These are phyloP conservation scores for Phrixothrix hirtus DNA, from an alignment of 2,888 invertebrate genomes.

Conservation along the genomic window DNA sequence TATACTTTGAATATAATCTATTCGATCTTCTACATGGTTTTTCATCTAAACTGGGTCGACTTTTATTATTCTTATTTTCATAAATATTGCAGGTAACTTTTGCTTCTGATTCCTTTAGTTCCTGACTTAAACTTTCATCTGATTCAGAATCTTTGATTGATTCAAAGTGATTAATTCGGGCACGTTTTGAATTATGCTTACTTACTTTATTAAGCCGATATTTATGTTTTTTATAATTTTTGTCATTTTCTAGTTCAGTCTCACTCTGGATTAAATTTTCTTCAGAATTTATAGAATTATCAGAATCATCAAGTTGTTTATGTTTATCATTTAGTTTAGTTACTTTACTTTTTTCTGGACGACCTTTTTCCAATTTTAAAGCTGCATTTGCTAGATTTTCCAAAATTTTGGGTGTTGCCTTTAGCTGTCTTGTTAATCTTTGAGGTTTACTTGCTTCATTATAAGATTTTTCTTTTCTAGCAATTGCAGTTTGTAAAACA, in stretches of 20 bases:
- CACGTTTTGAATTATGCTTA: constrained; percentile 37
- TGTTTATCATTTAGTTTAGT: constrained; percentile 26
- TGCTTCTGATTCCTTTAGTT: constrained; percentile 19
- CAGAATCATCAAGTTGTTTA: constrained; percentile 31
- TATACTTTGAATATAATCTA: constrained; percentile 41
- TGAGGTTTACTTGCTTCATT: constrained; percentile 58
- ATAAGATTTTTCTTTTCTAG: constrained; percentile 72
- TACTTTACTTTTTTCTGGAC: constrained; percentile 28
- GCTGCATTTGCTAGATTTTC: constrained; percentile 63
- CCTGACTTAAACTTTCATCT: constrained; percentile 34
- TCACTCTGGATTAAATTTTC: constrained; percentile 24
- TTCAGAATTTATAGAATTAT: constrained; percentile 23
- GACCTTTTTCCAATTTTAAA: constrained; percentile 40
- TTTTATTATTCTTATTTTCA: constrained; percentile 24
- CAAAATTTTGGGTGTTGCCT: constrained; percentile 69
- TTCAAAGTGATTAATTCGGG: constrained; percentile 35
- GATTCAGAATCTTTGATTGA: constrained; percentile 39
- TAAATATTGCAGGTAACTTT: constrained; percentile 13
- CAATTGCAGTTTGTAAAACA: constrained; percentile 71
- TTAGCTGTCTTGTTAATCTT: constrained; percentile 63
- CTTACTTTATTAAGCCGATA: constrained; percentile 35
- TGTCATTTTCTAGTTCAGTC: constrained; percentile 21
- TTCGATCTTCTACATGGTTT: constrained; percentile 42
- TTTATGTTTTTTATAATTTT: constrained; percentile 33
- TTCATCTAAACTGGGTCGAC: constrained; percentile 26